Evolutionary conservation across 2,888 invertebrate genomes (phyloP).

Genomic region (Lottia gigantea): DNA sequence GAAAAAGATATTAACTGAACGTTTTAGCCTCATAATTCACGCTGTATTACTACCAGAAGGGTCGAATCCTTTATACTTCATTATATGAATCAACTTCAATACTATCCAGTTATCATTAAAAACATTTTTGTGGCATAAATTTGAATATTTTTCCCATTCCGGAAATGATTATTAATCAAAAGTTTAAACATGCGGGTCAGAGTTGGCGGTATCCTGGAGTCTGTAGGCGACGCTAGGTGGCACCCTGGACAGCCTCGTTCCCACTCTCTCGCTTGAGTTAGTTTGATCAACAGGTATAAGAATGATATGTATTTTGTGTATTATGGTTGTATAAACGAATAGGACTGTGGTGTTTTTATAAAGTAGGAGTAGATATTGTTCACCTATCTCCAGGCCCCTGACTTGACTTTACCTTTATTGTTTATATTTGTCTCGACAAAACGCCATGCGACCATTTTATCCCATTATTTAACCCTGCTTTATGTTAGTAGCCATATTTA

Average conservation of each 20-base stretch:
- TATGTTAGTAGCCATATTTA: conserved; percentile 4
- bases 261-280: neutral
- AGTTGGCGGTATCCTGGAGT: neutral
- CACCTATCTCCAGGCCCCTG: neutral
- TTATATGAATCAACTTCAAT: too few species aligned
- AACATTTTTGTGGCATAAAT: neutral
- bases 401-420: neutral
- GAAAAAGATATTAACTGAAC: too few species aligned
- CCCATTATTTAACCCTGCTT: conserved; percentile 4
- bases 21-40: too few species aligned
- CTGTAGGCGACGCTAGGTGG: neutral
- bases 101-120: too few species aligned
- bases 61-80: too few species aligned
- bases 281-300: neutral
- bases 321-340: neutral
- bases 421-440: neutral
- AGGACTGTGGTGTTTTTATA: neutral
- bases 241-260: conserved; percentile 3
- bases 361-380: neutral
- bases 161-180: conserved; percentile 6
- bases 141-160: conserved; percentile 8
- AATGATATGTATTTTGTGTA: conserved; percentile 8
- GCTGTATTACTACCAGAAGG: too few species aligned
- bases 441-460: neutral
- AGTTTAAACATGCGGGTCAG: neutral